A percentile compares a stretch with the other conserved stretches of the same genome.
Evolutionary conservation across 2,797 vertebrate genomes (phyloP).

Genomic region (Vultur gryphus): DNA sequence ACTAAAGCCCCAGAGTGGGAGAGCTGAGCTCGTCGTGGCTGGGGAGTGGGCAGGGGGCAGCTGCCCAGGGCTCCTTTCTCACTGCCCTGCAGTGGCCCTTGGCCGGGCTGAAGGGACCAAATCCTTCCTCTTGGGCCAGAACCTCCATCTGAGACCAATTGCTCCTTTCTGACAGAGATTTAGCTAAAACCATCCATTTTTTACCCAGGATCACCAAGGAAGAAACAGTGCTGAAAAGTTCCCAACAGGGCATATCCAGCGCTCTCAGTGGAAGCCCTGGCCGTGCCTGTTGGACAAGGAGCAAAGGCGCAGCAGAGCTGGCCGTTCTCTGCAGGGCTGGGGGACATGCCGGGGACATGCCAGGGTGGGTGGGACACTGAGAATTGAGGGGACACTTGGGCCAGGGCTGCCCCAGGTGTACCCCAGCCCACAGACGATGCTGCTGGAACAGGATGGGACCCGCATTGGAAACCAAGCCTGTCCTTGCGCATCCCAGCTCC

Average conservation of each 20-base stretch:
- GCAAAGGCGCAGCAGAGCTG: not conserved
- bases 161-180: not conserved
- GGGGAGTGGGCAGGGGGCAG: not conserved
- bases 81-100: rapidly evolving
- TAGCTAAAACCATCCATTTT: not conserved
- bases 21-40: not conserved
- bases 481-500: not conserved
- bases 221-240: not conserved
- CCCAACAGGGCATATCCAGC: rapidly evolving
- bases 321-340: not conserved
- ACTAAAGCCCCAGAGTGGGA: not conserved
- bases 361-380: not conserved
- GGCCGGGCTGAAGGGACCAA: not conserved
- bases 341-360: rapidly evolving
- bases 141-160: rapidly evolving
- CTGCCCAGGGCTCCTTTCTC: not conserved
- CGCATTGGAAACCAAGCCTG: not conserved
- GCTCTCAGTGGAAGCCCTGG: rapidly evolving
- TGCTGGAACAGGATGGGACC: not conserved
- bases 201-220: not conserved
- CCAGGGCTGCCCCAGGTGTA: not conserved
- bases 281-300: rapidly evolving
- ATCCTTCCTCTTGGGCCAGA: not conserved
- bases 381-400: not conserved
- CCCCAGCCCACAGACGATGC: rapidly evolving